These are phyloP conservation scores for Pangasianodon gigas DNA, from an alignment of 2,113 vertebrate genomes.

Conservation along the genomic window DNA sequence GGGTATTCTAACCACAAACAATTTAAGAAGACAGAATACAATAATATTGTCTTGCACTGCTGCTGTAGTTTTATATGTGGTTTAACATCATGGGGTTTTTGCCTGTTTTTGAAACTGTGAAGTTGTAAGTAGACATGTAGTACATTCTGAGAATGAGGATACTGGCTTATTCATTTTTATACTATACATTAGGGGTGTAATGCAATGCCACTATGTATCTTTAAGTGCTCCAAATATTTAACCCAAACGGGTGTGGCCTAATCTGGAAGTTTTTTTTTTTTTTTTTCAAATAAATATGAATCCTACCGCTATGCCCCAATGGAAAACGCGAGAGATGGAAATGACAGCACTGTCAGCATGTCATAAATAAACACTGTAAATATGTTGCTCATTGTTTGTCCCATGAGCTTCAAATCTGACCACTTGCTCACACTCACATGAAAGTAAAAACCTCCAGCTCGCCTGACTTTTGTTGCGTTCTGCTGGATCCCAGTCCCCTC, in stretches of 20 bases:
- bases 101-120: background rate
- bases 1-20: background rate
- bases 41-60: background rate
- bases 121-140: background rate
- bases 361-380: background rate
- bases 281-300: background rate
- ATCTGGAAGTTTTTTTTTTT: background rate
- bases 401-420: background rate
- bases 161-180: background rate
- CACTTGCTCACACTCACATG: background rate
- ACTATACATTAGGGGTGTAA: background rate
- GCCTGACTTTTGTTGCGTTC: background rate
- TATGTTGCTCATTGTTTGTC: background rate
- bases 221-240: background rate
- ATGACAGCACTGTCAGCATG: conserved; percentile 5
- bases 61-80: background rate
- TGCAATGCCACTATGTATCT: background rate
- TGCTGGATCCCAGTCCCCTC: background rate
- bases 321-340: background rate
- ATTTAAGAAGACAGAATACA: background rate
- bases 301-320: background rate
- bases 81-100: background rate
- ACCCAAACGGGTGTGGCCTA: background rate
- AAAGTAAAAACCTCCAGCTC: background rate
- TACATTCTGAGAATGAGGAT: background rate